Evolutionary conservation across 2,797 vertebrate genomes (phyloP).

Genomic region (Cryptoblepharus egeriae): DNA sequence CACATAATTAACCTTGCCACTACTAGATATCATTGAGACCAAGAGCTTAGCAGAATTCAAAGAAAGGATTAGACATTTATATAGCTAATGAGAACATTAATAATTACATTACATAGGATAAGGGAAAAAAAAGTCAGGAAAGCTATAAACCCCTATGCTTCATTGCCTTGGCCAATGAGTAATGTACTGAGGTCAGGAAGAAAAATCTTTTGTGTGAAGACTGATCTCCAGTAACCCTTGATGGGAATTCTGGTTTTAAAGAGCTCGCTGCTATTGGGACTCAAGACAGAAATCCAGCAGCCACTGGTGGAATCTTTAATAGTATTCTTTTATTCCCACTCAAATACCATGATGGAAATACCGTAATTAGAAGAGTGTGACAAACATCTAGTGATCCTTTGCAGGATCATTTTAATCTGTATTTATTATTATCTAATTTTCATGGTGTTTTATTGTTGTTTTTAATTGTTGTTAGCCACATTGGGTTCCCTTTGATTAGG

Average conservation of each 20-base stretch:
- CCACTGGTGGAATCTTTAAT: background rate
- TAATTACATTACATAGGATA: slow-evolving; percentile 6
- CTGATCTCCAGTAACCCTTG: background rate
- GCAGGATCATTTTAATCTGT: slow-evolving; percentile 44
- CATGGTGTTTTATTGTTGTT: no score
- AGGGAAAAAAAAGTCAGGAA: slow-evolving; percentile 12
- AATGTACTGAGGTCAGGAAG: slow-evolving; percentile 2
- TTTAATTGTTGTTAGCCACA: no score
- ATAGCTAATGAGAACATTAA: slow-evolving; percentile 24
- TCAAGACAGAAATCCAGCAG: background rate
- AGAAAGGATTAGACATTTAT: slow-evolving; percentile 23
- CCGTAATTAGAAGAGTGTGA: slow-evolving; percentile 9
- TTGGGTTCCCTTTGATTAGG: no score
- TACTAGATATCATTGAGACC: background rate
- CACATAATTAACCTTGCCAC: slow-evolving; percentile 54
- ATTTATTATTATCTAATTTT: no score
- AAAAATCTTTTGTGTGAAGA: slow-evolving; percentile 23
- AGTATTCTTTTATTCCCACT: background rate
- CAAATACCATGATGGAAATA: background rate
- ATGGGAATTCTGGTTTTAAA: slow-evolving; percentile 18
- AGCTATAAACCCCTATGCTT: slow-evolving; percentile 25
- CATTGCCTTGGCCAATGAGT: slow-evolving; percentile 10
- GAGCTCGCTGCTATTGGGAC: background rate
- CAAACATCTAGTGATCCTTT: background rate
- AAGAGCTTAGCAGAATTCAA: slow-evolving; percentile 36